These are phyloP conservation scores for Tridacna gigas DNA, from an alignment of 2,888 invertebrate genomes.

Conservation along the genomic window DNA sequence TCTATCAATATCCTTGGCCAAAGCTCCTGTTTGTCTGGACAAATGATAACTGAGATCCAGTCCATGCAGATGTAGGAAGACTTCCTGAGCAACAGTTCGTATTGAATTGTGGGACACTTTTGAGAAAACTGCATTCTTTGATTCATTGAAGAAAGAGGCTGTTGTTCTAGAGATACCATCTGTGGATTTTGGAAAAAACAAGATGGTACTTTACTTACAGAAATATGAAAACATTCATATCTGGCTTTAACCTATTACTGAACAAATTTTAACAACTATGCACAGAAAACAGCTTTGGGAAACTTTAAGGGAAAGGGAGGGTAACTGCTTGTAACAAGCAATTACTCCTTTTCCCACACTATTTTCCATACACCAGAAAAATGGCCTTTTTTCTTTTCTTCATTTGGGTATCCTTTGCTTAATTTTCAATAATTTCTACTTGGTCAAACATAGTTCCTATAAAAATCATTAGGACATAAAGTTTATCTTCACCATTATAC, in stretches of 20 bases:
- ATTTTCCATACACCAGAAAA: neutral
- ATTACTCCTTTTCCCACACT: neutral
- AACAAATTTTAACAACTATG: neutral
- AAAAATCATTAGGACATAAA: neutral
- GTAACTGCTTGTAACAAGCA: neutral
- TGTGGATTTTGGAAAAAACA: slow-evolving; percentile 84
- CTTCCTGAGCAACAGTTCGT: slow-evolving; percentile 95
- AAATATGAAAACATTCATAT: no score
- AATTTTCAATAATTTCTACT: neutral
- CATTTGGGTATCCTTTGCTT: neutral
- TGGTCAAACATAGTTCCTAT: neutral
- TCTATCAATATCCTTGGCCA: slow-evolving; percentile 92
- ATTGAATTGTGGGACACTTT: slow-evolving; percentile 99
- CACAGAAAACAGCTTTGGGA: neutral
- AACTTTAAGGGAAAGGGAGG: neutral
- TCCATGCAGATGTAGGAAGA: slow-evolving; percentile 97
- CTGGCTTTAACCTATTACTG: no score
- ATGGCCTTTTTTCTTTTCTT: no score
- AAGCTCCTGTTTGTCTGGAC: slow-evolving; percentile 96
- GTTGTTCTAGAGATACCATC: slow-evolving; percentile 97
- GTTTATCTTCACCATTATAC: neutral
- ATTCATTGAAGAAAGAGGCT: slow-evolving; percentile 96
- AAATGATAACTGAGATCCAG: slow-evolving; percentile 97
- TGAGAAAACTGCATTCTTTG: slow-evolving; percentile 98
- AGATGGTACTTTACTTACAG: no score